phyloP scores from a whole-genome alignment of 2,797 vertebrate genomes.

The Tenualosa thibaudeaui region DNA sequence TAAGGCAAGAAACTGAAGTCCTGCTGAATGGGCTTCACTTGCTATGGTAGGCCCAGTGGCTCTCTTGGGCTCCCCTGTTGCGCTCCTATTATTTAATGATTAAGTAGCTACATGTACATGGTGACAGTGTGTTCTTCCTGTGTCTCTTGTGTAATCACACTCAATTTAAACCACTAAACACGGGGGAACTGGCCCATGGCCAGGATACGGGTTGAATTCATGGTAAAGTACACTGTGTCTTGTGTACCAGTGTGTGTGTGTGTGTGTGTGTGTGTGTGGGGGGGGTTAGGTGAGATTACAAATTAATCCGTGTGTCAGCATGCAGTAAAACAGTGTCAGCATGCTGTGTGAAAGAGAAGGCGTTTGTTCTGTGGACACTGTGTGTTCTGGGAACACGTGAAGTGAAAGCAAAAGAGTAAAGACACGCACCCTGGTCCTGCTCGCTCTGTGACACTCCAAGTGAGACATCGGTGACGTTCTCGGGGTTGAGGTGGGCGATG shows the following conservation, averaged over 20 bases:
- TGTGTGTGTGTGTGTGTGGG: not conserved
- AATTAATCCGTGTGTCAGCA: not conserved
- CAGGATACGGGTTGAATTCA: not conserved
- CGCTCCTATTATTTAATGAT: not conserved
- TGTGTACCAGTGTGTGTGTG: not conserved
- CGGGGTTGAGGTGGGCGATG: constrained; percentile 94
- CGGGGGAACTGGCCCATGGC: not conserved
- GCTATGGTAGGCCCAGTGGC: not conserved
- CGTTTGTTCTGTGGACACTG: not conserved
- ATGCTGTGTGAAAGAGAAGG: not conserved
- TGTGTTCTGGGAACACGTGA: not conserved
- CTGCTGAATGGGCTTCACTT: not conserved
- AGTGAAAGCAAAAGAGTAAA: constrained; percentile 21
- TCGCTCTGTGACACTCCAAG: constrained; percentile 89
- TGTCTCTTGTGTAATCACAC: not conserved
- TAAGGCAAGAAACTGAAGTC: too few species aligned
- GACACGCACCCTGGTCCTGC: constrained; percentile 91
- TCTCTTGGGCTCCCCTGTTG: not conserved
- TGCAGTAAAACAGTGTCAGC: not conserved
- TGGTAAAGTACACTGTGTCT: not conserved
- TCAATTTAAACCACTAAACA: not conserved
- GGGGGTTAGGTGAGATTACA: not conserved
- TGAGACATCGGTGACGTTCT: constrained; percentile 95
- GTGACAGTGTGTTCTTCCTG: constrained; percentile 4
- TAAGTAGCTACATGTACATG: not conserved